Conservation (phyloP, 2,888 invertebrate species). For the Auanema freiburgensis region DNA sequence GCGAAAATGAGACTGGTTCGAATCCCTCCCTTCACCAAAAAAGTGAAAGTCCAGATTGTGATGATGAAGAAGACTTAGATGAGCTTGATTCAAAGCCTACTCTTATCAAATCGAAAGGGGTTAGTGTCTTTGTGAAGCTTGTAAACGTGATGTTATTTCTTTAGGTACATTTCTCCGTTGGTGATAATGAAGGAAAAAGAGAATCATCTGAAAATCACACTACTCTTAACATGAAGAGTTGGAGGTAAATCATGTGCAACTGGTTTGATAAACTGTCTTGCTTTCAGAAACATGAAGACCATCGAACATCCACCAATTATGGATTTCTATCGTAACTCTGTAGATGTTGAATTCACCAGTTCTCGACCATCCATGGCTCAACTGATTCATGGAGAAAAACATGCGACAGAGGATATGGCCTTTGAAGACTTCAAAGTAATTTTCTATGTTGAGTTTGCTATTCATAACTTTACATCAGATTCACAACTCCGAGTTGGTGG, state of each 20-base stretch:
- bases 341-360: slow-evolving; percentile 34
- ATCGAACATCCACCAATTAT: slow-evolving; percentile 66
- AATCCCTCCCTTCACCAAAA: not conserved
- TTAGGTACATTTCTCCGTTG: slow-evolving; percentile 50
- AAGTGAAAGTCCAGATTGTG: not conserved
- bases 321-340: slow-evolving; percentile 68
- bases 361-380: slow-evolving; percentile 61
- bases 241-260: slow-evolving; percentile 32
- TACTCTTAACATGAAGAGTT: slow-evolving; percentile 51
- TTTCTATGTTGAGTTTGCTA: not conserved
- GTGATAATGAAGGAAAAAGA: slow-evolving; percentile 28
- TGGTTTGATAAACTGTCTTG: not conserved
- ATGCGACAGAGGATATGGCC: slow-evolving; percentile 25
- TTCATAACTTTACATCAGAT: slow-evolving; percentile 6
- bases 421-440: slow-evolving; percentile 17
- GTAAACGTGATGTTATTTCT: too few relatives aligned
- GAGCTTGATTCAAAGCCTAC: too few relatives aligned
- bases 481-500: slow-evolving; percentile 15
- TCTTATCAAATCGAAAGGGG: slow-evolving; percentile 10
- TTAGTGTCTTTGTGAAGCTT: slow-evolving; percentile 9
- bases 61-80: not conserved
- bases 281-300: slow-evolving; percentile 51
- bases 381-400: slow-evolving; percentile 53
- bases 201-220: slow-evolving; percentile 36
- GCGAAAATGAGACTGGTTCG: not conserved